Base-by-base conservation (phyloP, 30 jellyfish, hydroid and myxozoan species). In the Turritopsis dohrnii region DNA sequence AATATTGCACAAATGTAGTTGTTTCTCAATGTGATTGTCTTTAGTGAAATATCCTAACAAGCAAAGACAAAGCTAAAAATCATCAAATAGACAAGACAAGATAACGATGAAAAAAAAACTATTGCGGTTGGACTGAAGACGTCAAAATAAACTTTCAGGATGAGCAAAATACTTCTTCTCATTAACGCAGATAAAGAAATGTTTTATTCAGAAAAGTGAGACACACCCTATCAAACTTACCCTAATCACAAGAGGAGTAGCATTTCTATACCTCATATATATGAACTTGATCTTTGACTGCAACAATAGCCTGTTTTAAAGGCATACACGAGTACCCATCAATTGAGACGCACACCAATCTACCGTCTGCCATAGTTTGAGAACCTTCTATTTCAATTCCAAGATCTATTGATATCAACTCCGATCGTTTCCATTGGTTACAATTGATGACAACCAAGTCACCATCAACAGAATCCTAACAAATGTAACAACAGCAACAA, bases 21-120 rank as follows among this genome's bases (percentile, higher is more conserved):
- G 65, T 74, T 74, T 74, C 41, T 22, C 71, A 74, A 52, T 17
- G 65, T 29, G 71, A 74, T 24, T 24, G 83, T 24, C 24, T 29
- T 27, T 16, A 1, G 26, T 20, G 17, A 20, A n/a, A 52, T 13
- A 24, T 74, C 83, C 83, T 74, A 29, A 29, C 16, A 74, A 23
- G 24, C 0, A 26, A 74, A 74, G 13, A 69, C 22, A 69, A 23
- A 69, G 77, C 19, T 69, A 69, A 69, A 69, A 69, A 69, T 69
- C 19, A n/a, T 69, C 77, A 8, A n/a, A 69, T n/a, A n/a, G n/a
- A n/a, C n/a, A n/a, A n/a, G n/a, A n/a, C n/a, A n/a, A 41, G 13
- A 41, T 3, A 41, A 13, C 13, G 9, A 41, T 41, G 13, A 41
- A 13, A 41, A 41, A 41, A 41, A 41, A 5, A 5, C 5, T 5